Evolutionary conservation across 1,140 invertebrate genomes (phyloP).

Genomic region (Sitophilus oryzae): DNA sequence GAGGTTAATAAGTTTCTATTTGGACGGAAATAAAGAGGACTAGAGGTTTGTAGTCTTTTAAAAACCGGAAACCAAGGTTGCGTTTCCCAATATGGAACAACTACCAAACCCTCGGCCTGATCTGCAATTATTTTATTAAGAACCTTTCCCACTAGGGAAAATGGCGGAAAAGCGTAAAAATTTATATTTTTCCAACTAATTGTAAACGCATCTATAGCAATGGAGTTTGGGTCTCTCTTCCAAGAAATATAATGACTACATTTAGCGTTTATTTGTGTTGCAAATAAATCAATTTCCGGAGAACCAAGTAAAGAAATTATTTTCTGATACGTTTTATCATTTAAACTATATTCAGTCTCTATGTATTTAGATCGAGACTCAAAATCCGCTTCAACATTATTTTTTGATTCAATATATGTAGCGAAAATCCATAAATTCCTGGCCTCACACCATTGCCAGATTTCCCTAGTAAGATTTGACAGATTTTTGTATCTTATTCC

Average conservation of each 20-base stretch:
- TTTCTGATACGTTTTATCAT: conserved; percentile 2
- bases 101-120: conserved; percentile 22
- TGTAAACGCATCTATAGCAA: conserved; percentile 24
- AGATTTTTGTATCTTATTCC: conserved; percentile 4
- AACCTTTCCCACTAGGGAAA: conserved; percentile 20
- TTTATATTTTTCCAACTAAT: neutral
- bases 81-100: conserved; percentile 24
- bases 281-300: conserved; percentile 34
- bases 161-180: conserved; percentile 35
- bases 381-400: conserved; percentile 34
- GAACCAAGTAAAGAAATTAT: conserved; percentile 22
- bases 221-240: conserved; percentile 23
- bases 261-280: conserved; percentile 31
- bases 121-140: conserved; percentile 29
- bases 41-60: neutral
- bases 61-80: conserved; percentile 28
- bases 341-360: conserved; percentile 1
- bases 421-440: conserved; percentile 28
- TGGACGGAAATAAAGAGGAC: neutral
- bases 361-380: conserved; percentile 20
- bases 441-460: conserved; percentile 37
- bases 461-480: neutral
- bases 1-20: neutral
- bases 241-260: conserved; percentile 30
- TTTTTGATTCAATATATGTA: conserved; percentile 27